Percentiles rank a stretch among this genome's conserved stretches.
phyloP scores from a whole-genome alignment of 2,113 vertebrate species.

The Tetraodon nigroviridis region DNA sequence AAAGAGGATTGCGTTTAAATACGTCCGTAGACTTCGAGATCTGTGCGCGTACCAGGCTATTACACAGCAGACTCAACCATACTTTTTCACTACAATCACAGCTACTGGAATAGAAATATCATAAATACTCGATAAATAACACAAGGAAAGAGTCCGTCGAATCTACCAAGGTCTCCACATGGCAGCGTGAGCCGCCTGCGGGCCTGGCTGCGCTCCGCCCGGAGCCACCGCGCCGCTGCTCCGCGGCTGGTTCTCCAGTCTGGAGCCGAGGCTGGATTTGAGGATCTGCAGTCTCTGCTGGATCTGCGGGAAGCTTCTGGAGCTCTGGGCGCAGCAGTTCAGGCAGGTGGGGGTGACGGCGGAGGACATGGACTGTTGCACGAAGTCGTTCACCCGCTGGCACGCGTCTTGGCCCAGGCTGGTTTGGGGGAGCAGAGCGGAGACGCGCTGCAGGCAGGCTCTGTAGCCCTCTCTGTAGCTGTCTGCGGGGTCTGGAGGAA shows the following conservation, averaged over 20 bases:
- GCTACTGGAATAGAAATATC: not conserved
- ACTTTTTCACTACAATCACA: constrained; percentile 6
- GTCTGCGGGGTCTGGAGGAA: constrained; percentile 63
- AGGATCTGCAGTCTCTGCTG: constrained; percentile 61
- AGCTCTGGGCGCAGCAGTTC: constrained; percentile 62
- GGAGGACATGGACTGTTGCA: constrained; percentile 62
- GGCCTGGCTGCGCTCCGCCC: constrained; percentile 15
- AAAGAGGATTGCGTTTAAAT: constrained; percentile 76
- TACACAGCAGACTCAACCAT: constrained; percentile 25
- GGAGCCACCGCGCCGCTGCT: constrained; percentile 19
- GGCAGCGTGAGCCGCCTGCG: constrained; percentile 22
- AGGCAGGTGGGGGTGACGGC: constrained; percentile 43
- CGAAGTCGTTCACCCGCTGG: constrained; percentile 70
- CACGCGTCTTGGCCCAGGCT: constrained; percentile 68
- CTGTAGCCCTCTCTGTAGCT: constrained; percentile 82
- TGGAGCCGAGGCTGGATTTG: constrained; percentile 56
- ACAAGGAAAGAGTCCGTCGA: constrained; percentile 1
- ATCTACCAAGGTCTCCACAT: constrained; percentile 83
- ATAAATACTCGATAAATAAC: constrained; percentile 47
- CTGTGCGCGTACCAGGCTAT: constrained; percentile 35
- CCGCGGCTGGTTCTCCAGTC: constrained; percentile 40
- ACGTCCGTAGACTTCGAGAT: constrained; percentile 51
- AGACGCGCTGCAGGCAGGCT: constrained; percentile 80
- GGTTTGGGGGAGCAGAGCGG: constrained; percentile 71
- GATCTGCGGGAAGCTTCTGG: constrained; percentile 54